Conservation (phyloP, 2,113 vertebrate genomes). For the Ellobius talpinus region DNA sequence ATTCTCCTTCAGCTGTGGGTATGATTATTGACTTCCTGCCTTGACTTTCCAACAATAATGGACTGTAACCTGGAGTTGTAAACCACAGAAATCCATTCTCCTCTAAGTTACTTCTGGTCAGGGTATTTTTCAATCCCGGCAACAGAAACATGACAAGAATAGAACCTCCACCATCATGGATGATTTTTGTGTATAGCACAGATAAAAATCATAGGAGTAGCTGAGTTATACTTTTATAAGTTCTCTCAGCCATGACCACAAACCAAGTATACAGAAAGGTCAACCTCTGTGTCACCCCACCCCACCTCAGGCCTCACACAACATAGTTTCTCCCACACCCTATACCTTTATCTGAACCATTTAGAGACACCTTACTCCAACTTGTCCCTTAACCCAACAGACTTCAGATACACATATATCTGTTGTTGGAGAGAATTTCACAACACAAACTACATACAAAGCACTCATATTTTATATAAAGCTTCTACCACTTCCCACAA, state of each 20-base stretch:
- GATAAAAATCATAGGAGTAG: background rate
- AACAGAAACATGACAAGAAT: background rate
- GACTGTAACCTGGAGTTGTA: background rate
- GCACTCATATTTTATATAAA: background rate
- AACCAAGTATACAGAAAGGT: background rate
- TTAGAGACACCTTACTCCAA: background rate
- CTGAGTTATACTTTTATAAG: background rate
- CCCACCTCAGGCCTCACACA: background rate
- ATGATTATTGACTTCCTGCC: background rate
- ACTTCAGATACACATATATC: background rate
- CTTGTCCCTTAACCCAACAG: conserved; percentile 5
- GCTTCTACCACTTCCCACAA: background rate
- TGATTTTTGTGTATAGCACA: background rate
- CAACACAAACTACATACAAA: background rate
- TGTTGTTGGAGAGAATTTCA: background rate
- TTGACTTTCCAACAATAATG: background rate
- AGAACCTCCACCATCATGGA: background rate
- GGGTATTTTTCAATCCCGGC: background rate
- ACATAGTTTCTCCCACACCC: background rate
- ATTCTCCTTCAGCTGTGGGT: background rate
- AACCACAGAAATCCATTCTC: background rate
- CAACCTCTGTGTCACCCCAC: background rate
- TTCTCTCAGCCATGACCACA: background rate
- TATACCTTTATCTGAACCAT: background rate
- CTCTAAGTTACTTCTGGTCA: background rate